Percentiles rank a stretch among this genome's conserved stretches.
These are phyloP conservation scores for Microctonus brassicae DNA, from an alignment of 2,888 invertebrate species.

Conservation along the genomic window DNA sequence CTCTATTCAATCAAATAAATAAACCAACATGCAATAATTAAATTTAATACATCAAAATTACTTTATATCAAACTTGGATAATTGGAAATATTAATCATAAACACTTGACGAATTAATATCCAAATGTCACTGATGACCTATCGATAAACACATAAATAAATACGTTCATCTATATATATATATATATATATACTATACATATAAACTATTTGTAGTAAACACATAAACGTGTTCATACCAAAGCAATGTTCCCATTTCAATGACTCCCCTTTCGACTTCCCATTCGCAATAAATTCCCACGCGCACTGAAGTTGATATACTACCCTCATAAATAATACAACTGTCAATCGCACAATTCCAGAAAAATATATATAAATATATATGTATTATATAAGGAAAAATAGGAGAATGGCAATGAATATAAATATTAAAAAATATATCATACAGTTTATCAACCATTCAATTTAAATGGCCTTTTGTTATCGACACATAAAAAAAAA, in stretches of 20 bases:
- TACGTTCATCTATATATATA: not conserved
- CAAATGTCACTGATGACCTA: conserved; percentile 11
- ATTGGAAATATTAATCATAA: conserved; percentile 31
- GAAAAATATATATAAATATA: conserved; percentile 1
- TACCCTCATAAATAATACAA: conserved; percentile 20
- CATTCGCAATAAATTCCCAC: conserved; percentile 22
- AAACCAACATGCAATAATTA: no score
- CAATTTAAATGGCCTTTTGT: conserved; percentile 15
- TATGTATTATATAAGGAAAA: not conserved
- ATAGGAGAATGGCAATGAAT: not conserved
- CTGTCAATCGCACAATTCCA: conserved; percentile 21
- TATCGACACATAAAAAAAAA: conserved; percentile 20
- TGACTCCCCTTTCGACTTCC: not conserved
- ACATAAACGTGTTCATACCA: not conserved
- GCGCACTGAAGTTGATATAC: conserved; percentile 13
- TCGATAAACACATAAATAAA: not conserved
- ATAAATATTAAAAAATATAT: not conserved
- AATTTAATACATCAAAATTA: no score
- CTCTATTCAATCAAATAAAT: no score
- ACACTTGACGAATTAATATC: conserved; percentile 11
- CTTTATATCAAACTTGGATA: conserved; percentile 19
- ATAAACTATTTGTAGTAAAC: not conserved
- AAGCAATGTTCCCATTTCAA: conserved; percentile 11
- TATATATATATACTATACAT: not conserved
- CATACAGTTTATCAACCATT: conserved; percentile 1